Conservation (phyloP, 2,888 invertebrate species). For the Limnephilus marmoratus region DNA sequence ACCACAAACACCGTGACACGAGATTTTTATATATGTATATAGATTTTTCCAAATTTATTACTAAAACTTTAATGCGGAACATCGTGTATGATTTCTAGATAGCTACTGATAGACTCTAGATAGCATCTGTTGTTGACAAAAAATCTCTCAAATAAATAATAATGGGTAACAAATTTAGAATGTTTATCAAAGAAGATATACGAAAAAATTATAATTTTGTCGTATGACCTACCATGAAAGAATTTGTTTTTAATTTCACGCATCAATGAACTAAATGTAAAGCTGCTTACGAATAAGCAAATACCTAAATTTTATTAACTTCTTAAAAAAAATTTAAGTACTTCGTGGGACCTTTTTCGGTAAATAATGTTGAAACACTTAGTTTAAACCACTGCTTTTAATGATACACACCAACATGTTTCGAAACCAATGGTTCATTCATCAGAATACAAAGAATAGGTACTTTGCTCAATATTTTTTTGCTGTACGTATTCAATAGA, state of each 20-base stretch:
- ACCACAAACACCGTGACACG: no score
- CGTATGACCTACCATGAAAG: not conserved
- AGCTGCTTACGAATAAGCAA: no score
- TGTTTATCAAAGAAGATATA: not conserved
- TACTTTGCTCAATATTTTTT: not conserved
- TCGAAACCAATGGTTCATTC: no score
- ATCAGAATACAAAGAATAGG: no score
- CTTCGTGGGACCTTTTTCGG: no score
- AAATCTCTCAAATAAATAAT: no score
- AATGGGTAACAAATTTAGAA: not conserved
- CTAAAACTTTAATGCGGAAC: not conserved
- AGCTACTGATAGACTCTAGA: not conserved
- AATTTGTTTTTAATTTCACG: not conserved
- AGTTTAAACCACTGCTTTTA: no score
- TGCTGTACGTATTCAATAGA: not conserved
- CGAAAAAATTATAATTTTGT: not conserved
- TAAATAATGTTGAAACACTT: no score
- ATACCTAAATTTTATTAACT: no score
- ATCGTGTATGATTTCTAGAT: not conserved
- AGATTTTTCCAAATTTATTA: not conserved
- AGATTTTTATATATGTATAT: no score
- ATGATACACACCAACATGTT: no score
- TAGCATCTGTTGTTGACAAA: not conserved
- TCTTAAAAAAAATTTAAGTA: no score
- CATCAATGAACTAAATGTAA: not conserved